Conservation (phyloP, 2,797 vertebrate genomes). For the Danionella dracula region DNA sequence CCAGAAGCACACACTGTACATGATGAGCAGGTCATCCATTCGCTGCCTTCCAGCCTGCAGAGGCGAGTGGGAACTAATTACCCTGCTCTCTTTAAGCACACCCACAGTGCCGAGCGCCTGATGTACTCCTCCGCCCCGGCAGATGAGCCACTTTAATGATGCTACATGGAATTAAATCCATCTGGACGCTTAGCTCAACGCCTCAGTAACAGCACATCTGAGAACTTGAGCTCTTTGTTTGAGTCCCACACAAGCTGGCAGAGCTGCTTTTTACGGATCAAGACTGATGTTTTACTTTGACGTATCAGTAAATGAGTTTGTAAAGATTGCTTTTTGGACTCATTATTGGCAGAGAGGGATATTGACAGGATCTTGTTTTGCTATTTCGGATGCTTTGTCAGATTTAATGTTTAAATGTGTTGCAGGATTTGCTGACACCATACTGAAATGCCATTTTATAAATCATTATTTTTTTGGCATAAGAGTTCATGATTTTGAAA, state of each 20-base stretch:
- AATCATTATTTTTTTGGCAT: too few relatives aligned
- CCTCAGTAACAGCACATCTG: conserved; percentile 24
- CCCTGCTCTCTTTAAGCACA: conserved; percentile 38
- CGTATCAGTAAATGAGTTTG: background rate
- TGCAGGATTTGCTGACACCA: too few relatives aligned
- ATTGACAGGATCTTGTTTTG: background rate
- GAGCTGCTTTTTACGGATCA: conserved; percentile 1
- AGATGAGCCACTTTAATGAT: conserved; percentile 50
- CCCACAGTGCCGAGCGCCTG: conserved; percentile 40
- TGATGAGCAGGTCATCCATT: conserved; percentile 58
- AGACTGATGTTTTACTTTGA: conserved; percentile 1
- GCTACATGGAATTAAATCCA: conserved; percentile 43
- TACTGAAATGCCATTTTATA: too few relatives aligned
- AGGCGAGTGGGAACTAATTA: conserved; percentile 45
- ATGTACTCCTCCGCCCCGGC: conserved; percentile 44
- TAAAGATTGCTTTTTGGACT: background rate
- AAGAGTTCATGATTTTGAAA: too few relatives aligned
- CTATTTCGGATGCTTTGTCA: background rate
- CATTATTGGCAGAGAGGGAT: background rate
- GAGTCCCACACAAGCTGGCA: conserved; percentile 48
- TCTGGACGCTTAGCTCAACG: conserved; percentile 40
- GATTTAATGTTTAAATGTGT: background rate
- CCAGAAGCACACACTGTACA: conserved; percentile 48
- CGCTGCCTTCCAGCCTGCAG: conserved; percentile 26
- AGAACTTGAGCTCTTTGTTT: conserved; percentile 45